Conservation (phyloP, 2,113 vertebrate species). For the Puffinus mauretanicus region DNA sequence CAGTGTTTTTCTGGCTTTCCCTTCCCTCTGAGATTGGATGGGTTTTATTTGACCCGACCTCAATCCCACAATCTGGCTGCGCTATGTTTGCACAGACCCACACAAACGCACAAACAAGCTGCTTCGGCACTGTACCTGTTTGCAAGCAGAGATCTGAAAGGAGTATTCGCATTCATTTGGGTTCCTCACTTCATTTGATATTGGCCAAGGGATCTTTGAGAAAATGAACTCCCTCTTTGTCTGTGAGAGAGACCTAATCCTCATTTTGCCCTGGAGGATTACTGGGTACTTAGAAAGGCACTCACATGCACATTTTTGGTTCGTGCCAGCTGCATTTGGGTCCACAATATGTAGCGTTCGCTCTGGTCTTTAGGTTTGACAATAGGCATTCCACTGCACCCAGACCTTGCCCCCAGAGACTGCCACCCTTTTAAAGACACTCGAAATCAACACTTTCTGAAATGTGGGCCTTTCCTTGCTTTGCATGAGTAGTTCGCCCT, state of each 20-base stretch:
- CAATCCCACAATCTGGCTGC: background rate
- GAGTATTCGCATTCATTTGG: constrained; percentile 26
- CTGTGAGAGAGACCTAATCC: constrained; percentile 69
- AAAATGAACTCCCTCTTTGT: constrained; percentile 70
- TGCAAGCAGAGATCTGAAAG: constrained; percentile 43
- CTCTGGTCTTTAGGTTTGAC: constrained; percentile 55
- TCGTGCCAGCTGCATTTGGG: constrained; percentile 59
- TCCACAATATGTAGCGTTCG: constrained; percentile 38
- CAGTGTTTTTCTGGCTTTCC: background rate
- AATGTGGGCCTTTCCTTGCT: background rate
- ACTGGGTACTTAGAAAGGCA: constrained; percentile 72
- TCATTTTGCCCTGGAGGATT: constrained; percentile 74
- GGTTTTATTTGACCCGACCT: constrained; percentile 1
- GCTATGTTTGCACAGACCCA: background rate
- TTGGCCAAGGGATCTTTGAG: constrained; percentile 56
- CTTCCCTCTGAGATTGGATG: background rate
- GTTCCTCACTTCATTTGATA: constrained; percentile 52
- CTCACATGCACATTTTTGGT: constrained; percentile 73
- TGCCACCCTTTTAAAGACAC: constrained; percentile 29
- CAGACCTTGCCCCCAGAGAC: background rate
- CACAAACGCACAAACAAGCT: background rate
- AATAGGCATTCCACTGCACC: constrained; percentile 51
- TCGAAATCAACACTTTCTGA: background rate
- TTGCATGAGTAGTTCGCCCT: background rate
- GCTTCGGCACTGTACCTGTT: background rate